Evolutionary conservation across 2,888 invertebrate genomes (phyloP).

Genomic region (Aphidius colemani): DNA sequence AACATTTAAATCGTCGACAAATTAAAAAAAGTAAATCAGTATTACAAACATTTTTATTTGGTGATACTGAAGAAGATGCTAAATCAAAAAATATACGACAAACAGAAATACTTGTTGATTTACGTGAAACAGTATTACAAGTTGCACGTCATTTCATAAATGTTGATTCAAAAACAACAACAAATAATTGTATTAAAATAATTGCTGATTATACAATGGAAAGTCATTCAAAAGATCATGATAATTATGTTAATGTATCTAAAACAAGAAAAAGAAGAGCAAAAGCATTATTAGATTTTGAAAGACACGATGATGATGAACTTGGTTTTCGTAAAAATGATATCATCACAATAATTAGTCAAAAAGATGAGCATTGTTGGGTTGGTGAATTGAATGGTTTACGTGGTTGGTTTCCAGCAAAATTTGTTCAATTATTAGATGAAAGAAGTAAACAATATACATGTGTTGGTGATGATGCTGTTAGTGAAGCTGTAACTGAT

Average conservation of each 20-base stretch:
- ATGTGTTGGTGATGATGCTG: constrained; percentile 94
- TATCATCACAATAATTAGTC: constrained; percentile 95
- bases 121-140: constrained; percentile 93
- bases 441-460: constrained; percentile 92
- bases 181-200: constrained; percentile 72
- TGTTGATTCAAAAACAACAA: constrained; percentile 82
- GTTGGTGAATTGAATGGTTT: constrained; percentile 95
- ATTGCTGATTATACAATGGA: constrained; percentile 95
- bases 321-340: constrained; percentile 98
- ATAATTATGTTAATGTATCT: constrained; percentile 92
- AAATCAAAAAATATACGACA: constrained; percentile 97
- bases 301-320: constrained; percentile 97
- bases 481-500: constrained; percentile 95
- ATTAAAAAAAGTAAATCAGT: constrained; percentile 90
- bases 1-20: constrained; percentile 84
- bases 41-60: constrained; percentile 85
- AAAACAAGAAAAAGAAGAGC: constrained; percentile 86
- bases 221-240: constrained; percentile 91
- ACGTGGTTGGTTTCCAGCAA: constrained; percentile 95
- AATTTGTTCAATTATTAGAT: constrained; percentile 94
- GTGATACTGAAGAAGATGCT: constrained; percentile 78
- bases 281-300: constrained; percentile 95
- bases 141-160: constrained; percentile 92
- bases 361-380: constrained; percentile 99
- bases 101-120: constrained; percentile 97